A percentile compares a stretch with the other conserved stretches of the same genome.
phyloP scores from a whole-genome alignment of 2,797 vertebrate species.

The Catharus ustulatus region DNA sequence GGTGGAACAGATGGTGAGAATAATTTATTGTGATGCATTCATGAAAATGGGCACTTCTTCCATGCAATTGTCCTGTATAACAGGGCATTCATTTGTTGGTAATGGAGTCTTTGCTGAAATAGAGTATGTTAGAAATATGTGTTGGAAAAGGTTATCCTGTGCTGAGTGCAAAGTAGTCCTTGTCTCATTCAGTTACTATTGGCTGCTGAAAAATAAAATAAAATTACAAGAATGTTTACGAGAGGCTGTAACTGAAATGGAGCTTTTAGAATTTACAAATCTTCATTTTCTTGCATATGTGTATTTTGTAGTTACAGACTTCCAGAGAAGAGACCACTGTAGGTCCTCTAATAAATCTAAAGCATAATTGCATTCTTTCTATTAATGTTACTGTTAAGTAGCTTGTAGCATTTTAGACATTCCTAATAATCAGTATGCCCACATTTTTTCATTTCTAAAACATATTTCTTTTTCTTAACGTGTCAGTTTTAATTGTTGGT shows the following conservation, averaged over 20 bases:
- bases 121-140: neutral
- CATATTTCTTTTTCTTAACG: neutral
- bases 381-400: neutral
- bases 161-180: neutral
- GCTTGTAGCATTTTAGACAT: neutral
- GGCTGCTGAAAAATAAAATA: conserved; percentile 2
- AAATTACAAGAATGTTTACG: neutral
- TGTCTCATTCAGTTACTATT: conserved; percentile 17
- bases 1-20: conserved; percentile 34
- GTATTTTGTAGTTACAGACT: neutral
- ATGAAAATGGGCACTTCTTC: conserved; percentile 42
- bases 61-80: neutral
- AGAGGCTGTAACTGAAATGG: neutral
- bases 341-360: neutral
- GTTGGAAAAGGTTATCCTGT: neutral
- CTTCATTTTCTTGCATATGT: neutral
- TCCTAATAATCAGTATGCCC: neutral
- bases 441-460: neutral
- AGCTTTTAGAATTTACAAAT: neutral
- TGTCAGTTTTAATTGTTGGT: neutral
- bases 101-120: conserved; percentile 9
- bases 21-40: conserved; percentile 23
- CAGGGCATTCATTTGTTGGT: conserved; percentile 4
- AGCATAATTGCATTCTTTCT: neutral
- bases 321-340: neutral